phyloP scores from a whole-genome alignment of 1,140 invertebrate species.

The Whitmania pigra region DNA sequence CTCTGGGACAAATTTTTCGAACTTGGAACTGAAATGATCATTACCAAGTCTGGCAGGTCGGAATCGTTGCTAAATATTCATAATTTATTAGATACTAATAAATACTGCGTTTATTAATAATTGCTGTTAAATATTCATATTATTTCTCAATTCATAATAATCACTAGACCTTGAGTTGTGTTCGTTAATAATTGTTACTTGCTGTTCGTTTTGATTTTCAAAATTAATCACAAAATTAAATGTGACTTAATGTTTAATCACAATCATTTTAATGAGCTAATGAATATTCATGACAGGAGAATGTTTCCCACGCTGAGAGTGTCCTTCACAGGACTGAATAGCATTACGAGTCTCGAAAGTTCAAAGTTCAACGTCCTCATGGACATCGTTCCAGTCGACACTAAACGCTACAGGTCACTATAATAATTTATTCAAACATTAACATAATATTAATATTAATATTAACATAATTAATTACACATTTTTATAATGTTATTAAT shows the following conservation, averaged over 20 bases:
- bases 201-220: too few relatives aligned
- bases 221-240: too few relatives aligned
- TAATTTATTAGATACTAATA: too few relatives aligned
- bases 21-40: constrained; percentile 97
- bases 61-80: too few relatives aligned
- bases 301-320: constrained; percentile 95
- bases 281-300: constrained; percentile 50
- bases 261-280: neutral
- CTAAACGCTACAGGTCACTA: constrained; percentile 66
- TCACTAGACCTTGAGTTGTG: too few relatives aligned
- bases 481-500: too few relatives aligned
- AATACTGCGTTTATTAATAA: too few relatives aligned
- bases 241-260: neutral
- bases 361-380: constrained; percentile 76
- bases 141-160: too few relatives aligned
- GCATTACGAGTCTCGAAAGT: constrained; percentile 47
- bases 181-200: too few relatives aligned
- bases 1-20: constrained; percentile 98
- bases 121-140: too few relatives aligned
- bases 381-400: constrained; percentile 93
- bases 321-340: constrained; percentile 64
- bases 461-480: too few relatives aligned
- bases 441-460: constrained; percentile 36
- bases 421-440: constrained; percentile 44
- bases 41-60: constrained; percentile 96